These are phyloP conservation scores for Pangasius larnaudii DNA, from an alignment of 2,797 vertebrate genomes.

Conservation along the genomic window DNA sequence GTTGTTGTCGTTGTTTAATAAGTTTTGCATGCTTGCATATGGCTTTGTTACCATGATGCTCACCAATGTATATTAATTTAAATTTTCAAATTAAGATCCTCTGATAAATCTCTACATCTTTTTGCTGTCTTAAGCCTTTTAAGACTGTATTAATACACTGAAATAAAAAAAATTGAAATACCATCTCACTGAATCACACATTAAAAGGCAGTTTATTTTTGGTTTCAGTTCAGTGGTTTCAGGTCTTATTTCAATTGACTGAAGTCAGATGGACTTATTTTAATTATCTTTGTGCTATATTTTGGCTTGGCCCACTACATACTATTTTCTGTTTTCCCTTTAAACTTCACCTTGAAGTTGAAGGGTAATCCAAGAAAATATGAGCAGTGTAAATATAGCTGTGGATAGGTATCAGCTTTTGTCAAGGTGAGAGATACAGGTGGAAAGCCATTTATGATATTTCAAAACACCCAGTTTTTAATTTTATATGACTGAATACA, in stretches of 20 bases:
- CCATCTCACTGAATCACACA: not conserved
- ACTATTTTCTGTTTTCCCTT: constrained; percentile 47
- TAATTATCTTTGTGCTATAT: constrained; percentile 33
- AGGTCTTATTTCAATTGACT: not conserved
- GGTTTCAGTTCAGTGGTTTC: not conserved
- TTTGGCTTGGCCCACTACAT: constrained; percentile 30
- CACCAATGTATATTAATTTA: constrained; percentile 6
- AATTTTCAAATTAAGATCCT: constrained; percentile 26
- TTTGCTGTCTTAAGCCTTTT: not conserved
- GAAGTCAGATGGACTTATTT: not conserved
- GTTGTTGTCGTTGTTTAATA: no score
- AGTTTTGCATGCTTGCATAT: not conserved
- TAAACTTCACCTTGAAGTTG: constrained; percentile 20
- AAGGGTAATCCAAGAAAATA: constrained; percentile 31
- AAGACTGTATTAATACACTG: no score
- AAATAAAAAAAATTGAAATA: no score
- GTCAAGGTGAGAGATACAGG: not conserved
- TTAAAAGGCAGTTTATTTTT: no score
- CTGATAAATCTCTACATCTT: constrained; percentile 3
- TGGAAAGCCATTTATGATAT: not conserved
- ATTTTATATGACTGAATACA: not conserved
- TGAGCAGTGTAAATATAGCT: constrained; percentile 17
- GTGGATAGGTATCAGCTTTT: not conserved
- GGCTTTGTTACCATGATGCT: not conserved
- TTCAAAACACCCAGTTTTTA: not conserved